Conservation (phyloP, 2,113 vertebrate species). For the Xiphophorus couchianus region DNA sequence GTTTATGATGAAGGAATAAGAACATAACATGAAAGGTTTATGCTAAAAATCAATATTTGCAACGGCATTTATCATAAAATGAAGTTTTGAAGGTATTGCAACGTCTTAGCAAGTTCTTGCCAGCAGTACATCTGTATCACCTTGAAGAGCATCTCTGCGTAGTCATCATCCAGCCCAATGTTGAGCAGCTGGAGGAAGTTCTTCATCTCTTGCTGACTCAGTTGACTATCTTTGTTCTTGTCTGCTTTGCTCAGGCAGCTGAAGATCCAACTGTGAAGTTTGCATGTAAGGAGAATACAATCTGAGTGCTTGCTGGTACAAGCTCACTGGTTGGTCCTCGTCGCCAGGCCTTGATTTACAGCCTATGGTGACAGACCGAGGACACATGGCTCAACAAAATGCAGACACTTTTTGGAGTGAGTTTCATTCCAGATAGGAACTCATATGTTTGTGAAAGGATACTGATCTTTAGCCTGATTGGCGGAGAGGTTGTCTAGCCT, state of each 20-base stretch:
- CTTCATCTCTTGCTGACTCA: slow-evolving; percentile 91
- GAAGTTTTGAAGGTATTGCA: not conserved
- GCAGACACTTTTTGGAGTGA: not conserved
- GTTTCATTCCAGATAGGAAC: too few species aligned
- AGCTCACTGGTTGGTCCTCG: too few species aligned
- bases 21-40: too few species aligned
- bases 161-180: slow-evolving; percentile 87
- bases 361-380: not conserved
- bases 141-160: slow-evolving; percentile 88
- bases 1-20: too few species aligned
- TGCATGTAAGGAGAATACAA: slow-evolving; percentile 79
- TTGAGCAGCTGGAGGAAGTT: slow-evolving; percentile 91
- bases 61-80: not conserved
- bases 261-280: slow-evolving; percentile 89
- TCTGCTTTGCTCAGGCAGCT: slow-evolving; percentile 91
- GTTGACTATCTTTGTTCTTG: slow-evolving; percentile 90
- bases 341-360: not conserved
- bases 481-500: slow-evolving; percentile 82
- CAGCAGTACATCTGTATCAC: slow-evolving; percentile 65
- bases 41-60: not conserved
- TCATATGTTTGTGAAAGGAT: slow-evolving; percentile 81
- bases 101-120: too few species aligned
- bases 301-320: not conserved
- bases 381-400: not conserved
- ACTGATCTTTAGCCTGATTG: slow-evolving; percentile 90